A percentile compares a stretch with the other conserved stretches of the same genome.
These are phyloP conservation scores for Umimayanthus chanpuru DNA, from an alignment of 92 coral and sea anemone genomes.

Conservation along the genomic window DNA sequence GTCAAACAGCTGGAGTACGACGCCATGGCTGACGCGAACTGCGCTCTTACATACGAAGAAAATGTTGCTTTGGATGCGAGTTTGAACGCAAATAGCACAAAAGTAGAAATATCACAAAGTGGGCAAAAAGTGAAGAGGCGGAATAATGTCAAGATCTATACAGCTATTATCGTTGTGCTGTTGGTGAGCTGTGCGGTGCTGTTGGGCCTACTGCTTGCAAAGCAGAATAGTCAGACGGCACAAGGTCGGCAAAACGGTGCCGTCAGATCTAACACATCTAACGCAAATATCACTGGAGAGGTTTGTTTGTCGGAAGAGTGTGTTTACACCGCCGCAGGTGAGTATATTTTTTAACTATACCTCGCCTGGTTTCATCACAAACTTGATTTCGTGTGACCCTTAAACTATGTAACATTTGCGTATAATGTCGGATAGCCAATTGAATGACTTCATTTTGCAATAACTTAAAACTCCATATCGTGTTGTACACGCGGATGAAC, in stretches of 20 bases:
- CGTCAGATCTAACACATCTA: background rate
- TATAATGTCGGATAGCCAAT: background rate
- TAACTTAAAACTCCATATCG: conserved; percentile 1
- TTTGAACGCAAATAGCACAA: conserved; percentile 6
- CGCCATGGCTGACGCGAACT: conserved; percentile 24
- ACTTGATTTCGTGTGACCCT: background rate
- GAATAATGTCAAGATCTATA: conserved; percentile 13
- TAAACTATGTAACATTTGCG: background rate
- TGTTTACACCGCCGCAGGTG: conserved; percentile 71
- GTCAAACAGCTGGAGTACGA: conserved; percentile 27
- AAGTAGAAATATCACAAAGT: conserved; percentile 7
- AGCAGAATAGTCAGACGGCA: background rate
- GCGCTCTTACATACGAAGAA: conserved; percentile 18
- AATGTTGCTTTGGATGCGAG: conserved; percentile 27
- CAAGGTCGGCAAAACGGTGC: background rate
- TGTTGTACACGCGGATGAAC: background rate
- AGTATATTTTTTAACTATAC: background rate
- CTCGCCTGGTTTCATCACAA: background rate
- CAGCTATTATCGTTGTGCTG: conserved; percentile 44
- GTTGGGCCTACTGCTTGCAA: conserved; percentile 55
- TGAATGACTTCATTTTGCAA: background rate
- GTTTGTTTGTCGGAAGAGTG: conserved; percentile 52
- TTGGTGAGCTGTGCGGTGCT: conserved; percentile 57
- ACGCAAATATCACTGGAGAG: conserved; percentile 6
- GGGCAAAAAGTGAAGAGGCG: background rate